Evolutionary conservation across 2,888 invertebrate species (phyloP).

Genomic region (Bembecia ichneumoniformis): DNA sequence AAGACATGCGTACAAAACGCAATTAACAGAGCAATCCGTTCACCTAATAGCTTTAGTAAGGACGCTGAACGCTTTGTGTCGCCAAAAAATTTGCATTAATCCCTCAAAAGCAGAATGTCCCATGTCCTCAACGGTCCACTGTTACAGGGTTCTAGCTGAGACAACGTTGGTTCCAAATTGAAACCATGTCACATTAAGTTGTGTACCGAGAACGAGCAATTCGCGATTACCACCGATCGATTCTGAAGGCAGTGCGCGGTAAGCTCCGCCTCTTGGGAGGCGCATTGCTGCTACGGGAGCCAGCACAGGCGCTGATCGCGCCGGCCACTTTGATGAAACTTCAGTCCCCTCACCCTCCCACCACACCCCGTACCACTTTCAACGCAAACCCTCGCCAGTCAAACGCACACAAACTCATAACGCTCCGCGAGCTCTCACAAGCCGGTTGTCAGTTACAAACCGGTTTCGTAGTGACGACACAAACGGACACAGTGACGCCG

Average conservation of each 20-base stretch:
- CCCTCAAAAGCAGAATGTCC: conserved; percentile 31
- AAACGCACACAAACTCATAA: conserved; percentile 67
- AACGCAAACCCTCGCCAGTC: conserved; percentile 47
- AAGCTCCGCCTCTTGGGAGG: conserved; percentile 68
- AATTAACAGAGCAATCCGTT: conserved; percentile 64
- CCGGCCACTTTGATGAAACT: conserved; percentile 64
- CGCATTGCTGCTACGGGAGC: conserved; percentile 63
- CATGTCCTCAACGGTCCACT: conserved; percentile 15
- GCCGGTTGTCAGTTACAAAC: conserved; percentile 64
- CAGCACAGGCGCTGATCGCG: conserved; percentile 52
- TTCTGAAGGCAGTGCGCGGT: conserved; percentile 59
- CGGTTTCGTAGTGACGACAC: conserved; percentile 59
- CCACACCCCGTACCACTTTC: conserved; percentile 22
- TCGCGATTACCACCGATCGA: conserved; percentile 57
- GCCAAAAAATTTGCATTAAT: conserved; percentile 60
- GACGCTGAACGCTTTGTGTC: conserved; percentile 36
- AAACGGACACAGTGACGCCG: conserved; percentile 42
- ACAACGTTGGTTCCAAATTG: conserved; percentile 9
- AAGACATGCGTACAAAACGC: conserved; percentile 66
- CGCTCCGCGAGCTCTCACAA: conserved; percentile 64
- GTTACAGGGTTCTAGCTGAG: conserved; percentile 33
- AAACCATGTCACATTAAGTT: conserved; percentile 31
- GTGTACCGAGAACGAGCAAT: conserved; percentile 34
- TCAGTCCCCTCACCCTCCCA: conserved; percentile 26
- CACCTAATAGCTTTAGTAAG: conserved; percentile 54